Evolutionary conservation across 2,113 vertebrate species (phyloP), one percentile per base, ranked within the genome.

Genomic region (Polypterus bichir): DNA sequence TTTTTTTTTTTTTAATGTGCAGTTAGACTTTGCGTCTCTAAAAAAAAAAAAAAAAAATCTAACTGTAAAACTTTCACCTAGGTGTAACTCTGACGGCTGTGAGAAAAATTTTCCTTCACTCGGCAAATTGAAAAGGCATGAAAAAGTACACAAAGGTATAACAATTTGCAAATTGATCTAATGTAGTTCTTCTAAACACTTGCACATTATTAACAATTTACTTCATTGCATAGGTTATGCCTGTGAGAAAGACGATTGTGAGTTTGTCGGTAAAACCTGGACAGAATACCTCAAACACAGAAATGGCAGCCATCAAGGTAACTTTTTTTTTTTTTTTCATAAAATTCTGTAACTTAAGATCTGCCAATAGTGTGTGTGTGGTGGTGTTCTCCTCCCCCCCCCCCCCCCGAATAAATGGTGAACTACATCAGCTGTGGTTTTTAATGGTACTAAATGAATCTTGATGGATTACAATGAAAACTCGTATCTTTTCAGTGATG

Each of bases 251-350:
- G 85, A 84, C 47, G 66, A 59, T 11, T 98, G 94, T 72, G 69
- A 70, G 0, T 94, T 90, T 71, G 68, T 76, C 4, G 93, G 76
- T 54, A 90, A 90, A 65, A 97, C 90, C 0, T 98, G 95, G 94
- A 88, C 89, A 1, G 89, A 91, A 47, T 88, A 88, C 67, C 69
- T 83, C 69, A 88, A 87, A 64, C 95, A 98, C 59, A 75, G 70
- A 60, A 81, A 73, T 73, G 78, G 82, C 27, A 65, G 68, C 47
- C 94, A 97, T 62, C 67, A 67, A 83, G 88, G 94, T 95, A 79
- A 79, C 7, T 51, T 51, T 27, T 27, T 27, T 27, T n/a, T n/a
- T 27, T 27, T 27, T 2, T 27, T 27, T 27, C 27, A 27, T 1
- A 27, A 27, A 27, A 27, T 27, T 27, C 27, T 27, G 27, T 27